Base-by-base conservation (phyloP, 37 sponge, comb jelly and placozoan genomes). In the Crambe crambe region DNA sequence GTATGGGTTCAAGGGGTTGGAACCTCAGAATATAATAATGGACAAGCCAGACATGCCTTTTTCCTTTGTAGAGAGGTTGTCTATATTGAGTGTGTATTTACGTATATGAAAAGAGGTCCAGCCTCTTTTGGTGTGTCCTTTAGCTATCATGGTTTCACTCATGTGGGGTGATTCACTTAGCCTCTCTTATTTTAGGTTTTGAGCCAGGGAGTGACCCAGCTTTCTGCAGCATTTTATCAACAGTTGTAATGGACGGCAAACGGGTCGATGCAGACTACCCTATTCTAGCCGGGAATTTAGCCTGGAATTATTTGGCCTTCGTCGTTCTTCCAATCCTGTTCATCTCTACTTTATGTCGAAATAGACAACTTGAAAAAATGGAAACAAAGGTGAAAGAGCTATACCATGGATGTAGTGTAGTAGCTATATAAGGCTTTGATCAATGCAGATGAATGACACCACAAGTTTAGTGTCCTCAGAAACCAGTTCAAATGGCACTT, bases 271-370 rank as follows among this genome's bases (percentile, higher is more conserved):
- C 30, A 27, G 30, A 29, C 15, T 61, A 61, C 15, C 79, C 79
- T 0, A 22, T 25, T 2, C 8, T 87, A 5, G 23, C 84, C 15
- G 85, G 85, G 18, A 80, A 84, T 47, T 80, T 80, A 20, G 47
- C 79, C 18, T 87, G 82, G 81, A 42, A 78, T 35, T 71, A 83
- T 62, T 27, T 80, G 17, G 60, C 82, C 15, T 87, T 84, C 32
- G 6, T 92, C 0, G 17, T 87, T 25, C 89, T 92, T 1, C 93
- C 93, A 27, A 10, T 75, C 0, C 20, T 91, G 0, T 87, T 74
- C 56, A 43, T 87, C 5, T 73, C 63, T 23, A 61, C 63, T 23
- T 61, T 61, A 27, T 8, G 4, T 8, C 63, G 15, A 61, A 61
- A 61, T 20, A 27, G 6, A 61, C 25, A 20, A 61, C 6, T 27